Evolutionary conservation across 2,797 vertebrate genomes (phyloP).

Genomic region (Vultur gryphus): DNA sequence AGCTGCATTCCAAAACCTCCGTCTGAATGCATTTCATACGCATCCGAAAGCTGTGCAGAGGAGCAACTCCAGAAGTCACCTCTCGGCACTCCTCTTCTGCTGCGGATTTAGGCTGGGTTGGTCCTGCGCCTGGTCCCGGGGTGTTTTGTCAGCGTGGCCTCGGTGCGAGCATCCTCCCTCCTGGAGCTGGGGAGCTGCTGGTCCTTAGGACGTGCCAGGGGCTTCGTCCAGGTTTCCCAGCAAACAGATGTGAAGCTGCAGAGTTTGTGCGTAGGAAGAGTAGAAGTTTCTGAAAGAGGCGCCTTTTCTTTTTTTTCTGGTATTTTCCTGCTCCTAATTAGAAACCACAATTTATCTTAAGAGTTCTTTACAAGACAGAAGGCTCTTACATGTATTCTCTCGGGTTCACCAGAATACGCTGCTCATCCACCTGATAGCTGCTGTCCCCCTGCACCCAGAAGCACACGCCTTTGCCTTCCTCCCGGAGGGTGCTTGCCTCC

Average conservation of each 20-base stretch:
- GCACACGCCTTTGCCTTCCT: not conserved
- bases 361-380: not conserved
- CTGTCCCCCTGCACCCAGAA: not conserved
- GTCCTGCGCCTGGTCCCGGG: not conserved
- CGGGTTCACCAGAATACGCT: not conserved
- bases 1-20: not conserved
- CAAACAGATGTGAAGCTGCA: not conserved
- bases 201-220: not conserved
- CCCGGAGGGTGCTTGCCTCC: not conserved
- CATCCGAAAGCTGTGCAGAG: not conserved
- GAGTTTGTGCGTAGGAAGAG: not conserved
- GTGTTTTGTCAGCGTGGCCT: not conserved
- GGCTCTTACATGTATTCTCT: not conserved
- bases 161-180: fast-evolving
- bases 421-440: fast-evolving
- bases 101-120: fast-evolving
- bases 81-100: not conserved
- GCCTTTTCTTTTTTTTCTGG: not conserved
- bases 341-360: not conserved
- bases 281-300: not conserved
- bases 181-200: not conserved
- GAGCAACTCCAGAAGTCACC: not conserved
- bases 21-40: fast-evolving
- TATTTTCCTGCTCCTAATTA: not conserved
- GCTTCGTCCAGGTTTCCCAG: not conserved